Conservation (phyloP, 2,113 vertebrate genomes). For the Nothocercus julius region DNA sequence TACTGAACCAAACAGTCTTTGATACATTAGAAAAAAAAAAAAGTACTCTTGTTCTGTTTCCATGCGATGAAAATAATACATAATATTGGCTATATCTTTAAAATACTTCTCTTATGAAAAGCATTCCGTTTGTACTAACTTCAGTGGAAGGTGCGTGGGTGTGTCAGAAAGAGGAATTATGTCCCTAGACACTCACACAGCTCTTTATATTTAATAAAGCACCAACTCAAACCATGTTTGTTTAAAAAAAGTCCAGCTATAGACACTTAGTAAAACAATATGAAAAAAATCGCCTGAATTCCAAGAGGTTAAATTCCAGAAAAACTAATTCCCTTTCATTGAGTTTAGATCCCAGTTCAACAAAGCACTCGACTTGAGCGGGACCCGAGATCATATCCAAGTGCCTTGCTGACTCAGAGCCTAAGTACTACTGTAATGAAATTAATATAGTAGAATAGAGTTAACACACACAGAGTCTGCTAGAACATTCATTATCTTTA, state of each 20-base stretch:
- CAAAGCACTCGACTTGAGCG: not conserved
- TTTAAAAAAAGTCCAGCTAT: not conserved
- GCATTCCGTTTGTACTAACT: slow-evolving; percentile 57
- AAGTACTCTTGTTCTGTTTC: slow-evolving; percentile 13
- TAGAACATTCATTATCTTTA: not conserved
- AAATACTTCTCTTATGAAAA: slow-evolving; percentile 54
- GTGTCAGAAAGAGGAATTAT: slow-evolving; percentile 49
- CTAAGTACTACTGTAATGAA: not conserved
- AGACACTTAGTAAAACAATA: not conserved
- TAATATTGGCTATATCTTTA: slow-evolving; percentile 43
- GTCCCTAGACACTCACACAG: slow-evolving; percentile 1
- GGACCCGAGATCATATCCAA: not conserved
- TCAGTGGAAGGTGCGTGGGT: slow-evolving; percentile 56
- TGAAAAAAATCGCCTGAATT: not conserved
- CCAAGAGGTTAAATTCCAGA: not conserved
- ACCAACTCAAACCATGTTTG: not conserved
- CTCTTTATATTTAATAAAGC: not conserved
- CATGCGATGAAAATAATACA: slow-evolving; percentile 57
- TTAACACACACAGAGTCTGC: accelerated
- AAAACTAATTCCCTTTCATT: not conserved
- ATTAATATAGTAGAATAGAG: not conserved
- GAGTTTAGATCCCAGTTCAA: not conserved
- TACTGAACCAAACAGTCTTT: slow-evolving; percentile 23
- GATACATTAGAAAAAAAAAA: not conserved
- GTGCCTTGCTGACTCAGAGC: not conserved